Conservation (phyloP, 2,888 invertebrate species). For the Drosophila peninsularis region DNA sequence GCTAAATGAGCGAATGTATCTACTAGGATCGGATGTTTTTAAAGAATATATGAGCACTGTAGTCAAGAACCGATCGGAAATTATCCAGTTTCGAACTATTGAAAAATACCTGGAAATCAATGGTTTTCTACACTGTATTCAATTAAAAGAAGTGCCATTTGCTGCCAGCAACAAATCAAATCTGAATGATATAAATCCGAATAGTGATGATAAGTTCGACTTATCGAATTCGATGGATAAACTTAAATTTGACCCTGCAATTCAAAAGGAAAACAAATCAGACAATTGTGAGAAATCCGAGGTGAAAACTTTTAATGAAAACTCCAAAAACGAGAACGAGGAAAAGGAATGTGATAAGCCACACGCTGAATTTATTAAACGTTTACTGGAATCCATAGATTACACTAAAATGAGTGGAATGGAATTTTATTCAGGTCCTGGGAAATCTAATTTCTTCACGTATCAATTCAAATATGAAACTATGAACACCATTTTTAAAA, state of each 20-base stretch:
- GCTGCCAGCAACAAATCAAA: too few relatives aligned
- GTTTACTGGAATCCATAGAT: background rate
- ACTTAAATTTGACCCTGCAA: too few relatives aligned
- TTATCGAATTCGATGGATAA: background rate
- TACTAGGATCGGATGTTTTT: background rate
- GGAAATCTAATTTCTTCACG: background rate
- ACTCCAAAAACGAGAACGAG: background rate
- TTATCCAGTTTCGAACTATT: background rate
- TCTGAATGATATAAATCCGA: background rate
- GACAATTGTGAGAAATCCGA: background rate
- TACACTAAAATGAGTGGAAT: background rate
- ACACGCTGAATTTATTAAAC: background rate
- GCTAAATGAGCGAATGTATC: background rate
- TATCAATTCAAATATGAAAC: conserved; percentile 2
- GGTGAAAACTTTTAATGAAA: background rate
- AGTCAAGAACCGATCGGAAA: background rate
- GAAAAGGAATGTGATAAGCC: background rate
- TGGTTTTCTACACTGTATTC: background rate
- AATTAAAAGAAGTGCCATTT: background rate
- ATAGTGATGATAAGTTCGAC: background rate
- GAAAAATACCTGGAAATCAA: conserved; percentile 4
- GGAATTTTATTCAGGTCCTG: background rate
- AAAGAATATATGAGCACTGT: background rate
- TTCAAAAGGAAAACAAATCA: background rate
- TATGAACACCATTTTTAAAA: background rate